Percentiles rank a stretch among this genome's conserved stretches.
Conservation (phyloP, 2,888 invertebrate genomes). For the Lapara coniferarum region DNA sequence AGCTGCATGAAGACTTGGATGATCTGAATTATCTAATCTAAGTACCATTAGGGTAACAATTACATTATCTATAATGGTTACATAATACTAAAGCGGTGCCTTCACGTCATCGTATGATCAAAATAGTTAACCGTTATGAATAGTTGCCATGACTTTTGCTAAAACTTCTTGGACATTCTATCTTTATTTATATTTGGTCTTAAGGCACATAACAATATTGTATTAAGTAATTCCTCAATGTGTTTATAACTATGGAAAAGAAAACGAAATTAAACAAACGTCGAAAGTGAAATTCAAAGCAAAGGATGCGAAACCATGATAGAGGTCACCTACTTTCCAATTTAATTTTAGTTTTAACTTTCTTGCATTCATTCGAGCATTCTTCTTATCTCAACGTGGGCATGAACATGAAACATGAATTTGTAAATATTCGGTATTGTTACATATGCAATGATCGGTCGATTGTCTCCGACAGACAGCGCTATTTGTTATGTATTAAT, state of each 20-base stretch:
- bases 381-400: constrained; percentile 15
- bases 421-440: constrained; percentile 58
- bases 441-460: constrained; percentile 60
- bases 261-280: constrained; percentile 7
- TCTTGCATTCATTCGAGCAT: constrained; percentile 6
- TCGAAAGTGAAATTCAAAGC: constrained; percentile 14
- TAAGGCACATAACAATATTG: not conserved
- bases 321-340: constrained; percentile 18
- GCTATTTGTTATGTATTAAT: constrained; percentile 74
- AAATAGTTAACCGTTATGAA: not conserved
- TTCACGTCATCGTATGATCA: constrained; percentile 49
- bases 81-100: constrained; percentile 38
- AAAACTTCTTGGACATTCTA: not conserved
- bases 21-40: not conserved
- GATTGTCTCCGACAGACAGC: constrained; percentile 62
- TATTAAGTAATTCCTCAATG: not conserved
- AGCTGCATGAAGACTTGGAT: not conserved
- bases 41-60: constrained; percentile 26
- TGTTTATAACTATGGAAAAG: not conserved
- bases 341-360: constrained; percentile 18
- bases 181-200: not conserved
- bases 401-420: constrained; percentile 35
- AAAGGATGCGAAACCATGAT: constrained; percentile 12
- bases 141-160: not conserved
- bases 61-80: constrained; percentile 34